Evolutionary conservation across 2,113 vertebrate species (phyloP).

Genomic region (Scophthalmus maximus): DNA sequence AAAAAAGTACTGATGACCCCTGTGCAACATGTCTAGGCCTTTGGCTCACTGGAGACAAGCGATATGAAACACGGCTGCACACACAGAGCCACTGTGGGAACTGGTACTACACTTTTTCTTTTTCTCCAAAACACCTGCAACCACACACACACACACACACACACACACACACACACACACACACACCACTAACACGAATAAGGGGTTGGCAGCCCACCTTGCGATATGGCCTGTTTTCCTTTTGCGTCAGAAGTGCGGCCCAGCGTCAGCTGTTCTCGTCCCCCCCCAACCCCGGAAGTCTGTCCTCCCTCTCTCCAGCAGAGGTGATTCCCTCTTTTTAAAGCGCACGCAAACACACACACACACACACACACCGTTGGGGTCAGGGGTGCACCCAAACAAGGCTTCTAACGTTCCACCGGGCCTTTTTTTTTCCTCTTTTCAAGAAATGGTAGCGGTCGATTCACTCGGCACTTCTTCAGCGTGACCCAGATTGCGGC

Average conservation of each 20-base stretch:
- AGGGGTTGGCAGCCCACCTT: constrained; percentile 45
- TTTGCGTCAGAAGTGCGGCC: constrained; percentile 41
- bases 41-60: too few species aligned
- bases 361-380: constrained; percentile 41
- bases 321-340: constrained; percentile 62
- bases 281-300: too few species aligned
- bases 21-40: constrained; percentile 12
- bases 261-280: constrained; percentile 53
- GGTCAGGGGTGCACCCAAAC: constrained; percentile 68
- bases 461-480: constrained; percentile 12
- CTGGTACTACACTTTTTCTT: constrained; percentile 2
- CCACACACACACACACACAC: constrained; percentile 7
- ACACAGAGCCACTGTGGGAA: constrained; percentile 20
- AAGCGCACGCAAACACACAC: constrained; percentile 50
- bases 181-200: constrained; percentile 23
- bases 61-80: too few species aligned
- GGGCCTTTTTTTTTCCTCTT: constrained; percentile 24
- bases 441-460: constrained; percentile 28
- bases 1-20: too few species aligned
- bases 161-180: constrained; percentile 3
- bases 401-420: constrained; percentile 55
- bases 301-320: constrained; percentile 28
- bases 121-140: constrained; percentile 45
- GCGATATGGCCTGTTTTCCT: constrained; percentile 60
- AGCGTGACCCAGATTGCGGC: constrained; percentile 9